Evolutionary conservation across 2,888 invertebrate species (phyloP), one percentile per base, ranked within the genome.

Genomic region (Tiphia femorata): DNA sequence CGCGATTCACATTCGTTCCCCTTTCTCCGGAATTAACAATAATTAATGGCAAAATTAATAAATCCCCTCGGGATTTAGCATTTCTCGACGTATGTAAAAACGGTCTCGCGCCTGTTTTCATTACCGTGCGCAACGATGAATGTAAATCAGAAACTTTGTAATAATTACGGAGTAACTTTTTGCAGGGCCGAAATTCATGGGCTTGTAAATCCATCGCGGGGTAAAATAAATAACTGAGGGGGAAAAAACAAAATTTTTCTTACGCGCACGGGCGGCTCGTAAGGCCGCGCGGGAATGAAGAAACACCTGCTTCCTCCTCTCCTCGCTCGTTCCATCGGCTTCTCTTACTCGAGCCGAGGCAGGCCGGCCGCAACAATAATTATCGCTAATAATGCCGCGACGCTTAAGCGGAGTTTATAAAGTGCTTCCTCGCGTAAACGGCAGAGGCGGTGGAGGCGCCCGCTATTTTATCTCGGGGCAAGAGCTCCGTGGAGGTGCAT

Each of bases 351-450:
- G n/a, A 37, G 40, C 44, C n/a, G n/a, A n/a, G n/a, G n/a, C n/a
- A n/a, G 44, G 51, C 21, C 37, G 44, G 41, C 56, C 56, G 46
- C 57, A 47, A 57, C 42, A 53, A 57, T 57, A 57, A 57, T 57
- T 57, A 57, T 57, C 47, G 52, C 43, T 52, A 57, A 57, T 57
- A 57, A 53, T 41, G 47, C 47, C 23, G 40, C 42, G 3, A 43
- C 35, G 41, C 54, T 55, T 51, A 51, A 51, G 44, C 55, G 52
- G 51, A 55, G 51, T 55, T n/a, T 55, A 50, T 50, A 48, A 53
- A 37, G 23, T 29, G 29, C 49, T 54, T 29, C 21, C n/a, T 44
- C 17, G 27, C 23, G 3, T 10, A 27, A 17, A 12, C 41, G 41
- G 41, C 33, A n/a, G n/a, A n/a, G n/a, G n/a, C n/a, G n/a, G n/a